Evolutionary conservation across 1,140 invertebrate species (phyloP), one percentile per base, ranked within the genome.

Genomic region (Stegodyphus mimosarum): DNA sequence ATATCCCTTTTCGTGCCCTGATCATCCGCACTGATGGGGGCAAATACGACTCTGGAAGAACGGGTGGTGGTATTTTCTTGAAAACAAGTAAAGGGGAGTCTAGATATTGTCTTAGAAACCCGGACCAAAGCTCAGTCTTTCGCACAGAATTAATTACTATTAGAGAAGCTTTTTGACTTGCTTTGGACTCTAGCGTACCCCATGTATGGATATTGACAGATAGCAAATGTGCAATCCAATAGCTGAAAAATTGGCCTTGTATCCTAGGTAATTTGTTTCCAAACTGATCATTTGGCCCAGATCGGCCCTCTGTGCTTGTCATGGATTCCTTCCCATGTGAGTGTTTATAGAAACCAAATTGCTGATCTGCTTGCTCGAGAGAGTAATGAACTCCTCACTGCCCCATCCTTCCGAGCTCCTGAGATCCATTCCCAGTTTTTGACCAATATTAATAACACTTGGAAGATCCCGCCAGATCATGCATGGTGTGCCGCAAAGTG

Each of bases 21-120:
- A n/a, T n/a, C n/a, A 66, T 66, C 17, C n/a, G n/a, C 17, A 66
- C 64, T 17, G n/a, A 66, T 66, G 64, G 64, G 6, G n/a, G n/a
- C 64, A 66, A 66, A 66, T 66, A 6, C n/a, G 17, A 66, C 17
- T 66, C 64, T n/a, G n/a, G 64, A 66, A 66, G 64, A 66, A 66
- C n/a, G 10, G 64, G 64, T n/a, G n/a, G 11, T 66, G 64, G 17
- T 66, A 17, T 66, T 17, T 66, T n/a, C n/a, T 10, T 66, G 7
- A 66, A 17, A 66, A 17, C 17, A n/a, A 66, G 17, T 11, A 17
- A 11, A 11, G 6, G 17, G 64, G 7, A 11, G 11, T 17, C 6
- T 17, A 66, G n/a, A 66, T 66, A 66, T 17, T 7, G 64, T 17
- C n/a, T 66, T 17, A 66, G 64, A 66, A 17, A 66, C 17, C 64